Evolutionary conservation across 2,888 invertebrate species (phyloP).

Genomic region (Tupiocoris notatus): DNA sequence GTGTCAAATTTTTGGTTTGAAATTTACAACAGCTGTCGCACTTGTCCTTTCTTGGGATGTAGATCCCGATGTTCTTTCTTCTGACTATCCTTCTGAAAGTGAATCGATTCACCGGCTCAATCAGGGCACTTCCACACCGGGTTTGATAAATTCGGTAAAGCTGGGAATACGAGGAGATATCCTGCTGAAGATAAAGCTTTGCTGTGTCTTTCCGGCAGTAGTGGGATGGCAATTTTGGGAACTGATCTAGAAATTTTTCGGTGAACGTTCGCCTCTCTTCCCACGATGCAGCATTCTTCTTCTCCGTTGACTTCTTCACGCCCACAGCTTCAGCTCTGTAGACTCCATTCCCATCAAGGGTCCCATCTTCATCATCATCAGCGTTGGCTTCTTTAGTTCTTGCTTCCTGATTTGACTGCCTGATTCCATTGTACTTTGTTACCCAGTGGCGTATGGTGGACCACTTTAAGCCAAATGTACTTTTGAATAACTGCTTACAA

Average conservation of each 20-base stretch:
- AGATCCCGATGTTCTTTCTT: constrained; percentile 38
- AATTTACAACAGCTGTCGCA: constrained; percentile 21
- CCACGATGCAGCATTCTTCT: background rate
- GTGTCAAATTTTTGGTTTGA: constrained; percentile 12
- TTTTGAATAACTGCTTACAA: background rate
- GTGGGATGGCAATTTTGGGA: constrained; percentile 35
- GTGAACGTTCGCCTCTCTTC: background rate
- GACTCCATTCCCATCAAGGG: too few relatives aligned
- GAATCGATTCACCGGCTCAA: background rate
- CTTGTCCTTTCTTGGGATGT: constrained; percentile 44
- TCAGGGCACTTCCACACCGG: background rate
- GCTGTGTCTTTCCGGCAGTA: constrained; percentile 31
- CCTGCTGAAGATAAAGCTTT: constrained; percentile 28
- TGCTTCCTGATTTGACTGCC: background rate
- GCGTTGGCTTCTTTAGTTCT: background rate
- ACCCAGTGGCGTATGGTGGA: background rate
- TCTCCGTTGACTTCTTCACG: too few relatives aligned
- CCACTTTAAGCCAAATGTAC: constrained; percentile 7
- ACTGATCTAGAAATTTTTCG: background rate
- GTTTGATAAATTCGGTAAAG: constrained; percentile 11
- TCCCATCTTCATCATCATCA: too few relatives aligned
- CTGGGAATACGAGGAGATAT: constrained; percentile 12
- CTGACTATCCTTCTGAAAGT: constrained; percentile 8
- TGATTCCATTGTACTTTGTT: background rate
- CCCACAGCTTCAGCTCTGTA: too few relatives aligned